Percentiles rank a stretch among this genome's conserved stretches.
These are phyloP conservation scores for Antennarius maculatus DNA, from an alignment of 2,797 vertebrate genomes.

Conservation along the genomic window DNA sequence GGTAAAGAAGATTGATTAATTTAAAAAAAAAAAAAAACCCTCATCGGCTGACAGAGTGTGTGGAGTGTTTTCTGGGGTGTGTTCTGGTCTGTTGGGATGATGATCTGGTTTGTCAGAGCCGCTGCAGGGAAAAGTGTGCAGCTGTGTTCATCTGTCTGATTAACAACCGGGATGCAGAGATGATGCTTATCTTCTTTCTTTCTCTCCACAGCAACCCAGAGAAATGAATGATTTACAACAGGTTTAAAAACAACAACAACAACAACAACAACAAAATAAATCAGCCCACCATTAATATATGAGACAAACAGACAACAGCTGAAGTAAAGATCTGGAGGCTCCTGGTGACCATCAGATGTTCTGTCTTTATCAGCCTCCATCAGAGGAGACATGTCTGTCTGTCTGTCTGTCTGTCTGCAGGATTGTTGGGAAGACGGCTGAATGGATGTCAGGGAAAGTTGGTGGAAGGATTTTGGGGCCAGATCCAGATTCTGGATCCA, in stretches of 20 bases:
- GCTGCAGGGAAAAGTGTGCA: constrained; percentile 20
- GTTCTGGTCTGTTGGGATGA: constrained; percentile 13
- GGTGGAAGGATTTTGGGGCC: too few species aligned
- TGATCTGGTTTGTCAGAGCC: constrained; percentile 23
- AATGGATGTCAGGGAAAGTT: too few species aligned
- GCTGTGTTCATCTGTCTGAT: constrained; percentile 32
- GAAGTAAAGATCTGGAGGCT: constrained; percentile 14
- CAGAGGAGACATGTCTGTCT: not conserved
- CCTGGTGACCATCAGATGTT: constrained; percentile 17
- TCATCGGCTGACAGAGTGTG: constrained; percentile 12
- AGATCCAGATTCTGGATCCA: too few species aligned
- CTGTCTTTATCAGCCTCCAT: too few species aligned
- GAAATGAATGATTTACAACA: too few species aligned
- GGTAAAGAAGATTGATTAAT: constrained; percentile 5
- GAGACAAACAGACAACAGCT: constrained; percentile 28
- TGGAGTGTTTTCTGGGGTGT: constrained; percentile 2
- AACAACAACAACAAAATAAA: too few species aligned
- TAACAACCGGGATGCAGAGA: constrained; percentile 16
- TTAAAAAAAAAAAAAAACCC: not conserved
- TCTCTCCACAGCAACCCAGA: too few species aligned
- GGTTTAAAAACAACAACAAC: too few species aligned
- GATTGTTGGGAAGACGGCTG: too few species aligned
- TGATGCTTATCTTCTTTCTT: not conserved
- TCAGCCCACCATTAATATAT: constrained; percentile 44
- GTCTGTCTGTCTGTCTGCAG: too few species aligned